phyloP scores from a whole-genome alignment of 2,113 vertebrate genomes.

The Cebidichthys violaceus region DNA sequence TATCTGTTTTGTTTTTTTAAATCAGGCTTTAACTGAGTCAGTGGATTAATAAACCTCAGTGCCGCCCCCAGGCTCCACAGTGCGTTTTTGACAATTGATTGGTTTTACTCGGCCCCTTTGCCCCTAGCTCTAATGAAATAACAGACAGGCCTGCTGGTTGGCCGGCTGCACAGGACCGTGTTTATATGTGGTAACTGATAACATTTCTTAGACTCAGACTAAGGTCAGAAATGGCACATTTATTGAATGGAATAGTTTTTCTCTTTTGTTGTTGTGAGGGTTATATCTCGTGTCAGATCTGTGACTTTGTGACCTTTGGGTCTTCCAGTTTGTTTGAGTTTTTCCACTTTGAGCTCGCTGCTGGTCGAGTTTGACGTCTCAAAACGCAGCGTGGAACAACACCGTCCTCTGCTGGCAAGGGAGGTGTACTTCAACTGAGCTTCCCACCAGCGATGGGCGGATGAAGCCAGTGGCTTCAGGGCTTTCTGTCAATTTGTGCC shows the following conservation, averaged over 20 bases:
- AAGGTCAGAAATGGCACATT: slow-evolving; percentile 28
- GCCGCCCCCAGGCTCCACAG: slow-evolving; percentile 41
- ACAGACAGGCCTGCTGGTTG: slow-evolving; percentile 24
- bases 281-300: slow-evolving; percentile 45
- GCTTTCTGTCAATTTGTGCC: background rate
- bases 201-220: slow-evolving; percentile 36
- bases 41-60: slow-evolving; percentile 64
- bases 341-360: slow-evolving; percentile 36
- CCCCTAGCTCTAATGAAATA: slow-evolving; percentile 60
- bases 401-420: slow-evolving; percentile 73
- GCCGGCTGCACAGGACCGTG: background rate
- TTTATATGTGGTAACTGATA: slow-evolving; percentile 43
- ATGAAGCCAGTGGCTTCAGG: background rate
- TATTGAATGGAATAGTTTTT: slow-evolving; percentile 68
- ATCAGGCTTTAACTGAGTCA: slow-evolving; percentile 48
- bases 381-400: slow-evolving; percentile 22
- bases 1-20: slow-evolving; percentile 69
- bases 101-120: slow-evolving; percentile 39
- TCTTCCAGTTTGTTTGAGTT: slow-evolving; percentile 46
- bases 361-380: slow-evolving; percentile 5
- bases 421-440: background rate
- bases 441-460: background rate
- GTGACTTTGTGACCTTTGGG: slow-evolving; percentile 51
- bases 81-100: slow-evolving; percentile 60
- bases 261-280: slow-evolving; percentile 60